phyloP scores from a whole-genome alignment of 1,140 invertebrate genomes.

The Drosophila repleta region DNA sequence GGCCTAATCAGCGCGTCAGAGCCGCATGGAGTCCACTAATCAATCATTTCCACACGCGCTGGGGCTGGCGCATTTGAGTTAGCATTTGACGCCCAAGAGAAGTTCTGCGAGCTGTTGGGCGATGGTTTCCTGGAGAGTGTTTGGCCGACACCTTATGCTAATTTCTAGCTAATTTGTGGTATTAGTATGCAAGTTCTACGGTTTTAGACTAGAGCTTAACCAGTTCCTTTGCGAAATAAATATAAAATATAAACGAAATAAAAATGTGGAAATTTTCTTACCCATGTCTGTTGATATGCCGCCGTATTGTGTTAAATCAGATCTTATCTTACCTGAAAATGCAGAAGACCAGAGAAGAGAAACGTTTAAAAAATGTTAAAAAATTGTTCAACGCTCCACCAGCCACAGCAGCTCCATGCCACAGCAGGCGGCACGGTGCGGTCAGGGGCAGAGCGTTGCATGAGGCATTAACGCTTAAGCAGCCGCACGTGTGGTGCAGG shows the following conservation, averaged over 20 bases:
- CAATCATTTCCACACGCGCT: conserved; percentile 72
- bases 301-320: conserved; percentile 84
- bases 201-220: conserved; percentile 19
- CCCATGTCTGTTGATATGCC: conserved; percentile 84
- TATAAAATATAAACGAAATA: conserved; percentile 49
- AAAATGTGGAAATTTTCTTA: conserved; percentile 83
- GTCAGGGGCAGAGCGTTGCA: background rate
- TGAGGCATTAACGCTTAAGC: conserved; percentile 47
- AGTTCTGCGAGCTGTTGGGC: background rate
- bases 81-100: conserved; percentile 25
- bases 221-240: conserved; percentile 22
- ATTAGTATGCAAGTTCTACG: conserved; percentile 42
- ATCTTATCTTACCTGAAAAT: conserved; percentile 84
- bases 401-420: conserved; percentile 5
- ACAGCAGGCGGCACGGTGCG: conserved; percentile 11
- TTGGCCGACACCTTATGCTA: conserved; percentile 44
- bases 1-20: conserved; percentile 54
- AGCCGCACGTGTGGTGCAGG: conserved; percentile 56
- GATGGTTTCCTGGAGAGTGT: background rate
- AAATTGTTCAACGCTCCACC: conserved; percentile 57
- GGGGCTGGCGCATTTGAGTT: conserved; percentile 32
- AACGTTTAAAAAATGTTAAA: conserved; percentile 78
- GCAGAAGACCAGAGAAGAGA: conserved; percentile 62
- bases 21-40: conserved; percentile 42
- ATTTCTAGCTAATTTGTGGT: conserved; percentile 21